Conservation (phyloP, 2,888 invertebrate species). For the Punctoribates punctum region DNA sequence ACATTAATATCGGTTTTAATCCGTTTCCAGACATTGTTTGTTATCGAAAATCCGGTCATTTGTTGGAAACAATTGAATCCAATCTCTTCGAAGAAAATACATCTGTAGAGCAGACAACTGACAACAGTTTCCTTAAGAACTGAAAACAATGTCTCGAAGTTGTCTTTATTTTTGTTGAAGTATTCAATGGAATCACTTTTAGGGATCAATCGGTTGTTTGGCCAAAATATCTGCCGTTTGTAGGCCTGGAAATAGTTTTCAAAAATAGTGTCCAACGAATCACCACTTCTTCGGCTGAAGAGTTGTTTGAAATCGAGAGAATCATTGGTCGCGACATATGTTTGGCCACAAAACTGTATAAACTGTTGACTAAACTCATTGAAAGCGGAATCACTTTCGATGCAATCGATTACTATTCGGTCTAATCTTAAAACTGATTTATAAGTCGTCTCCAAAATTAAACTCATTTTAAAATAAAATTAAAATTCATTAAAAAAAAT, state of each 20-base stretch:
- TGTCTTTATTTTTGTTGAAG: not conserved
- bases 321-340: not conserved
- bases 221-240: not conserved
- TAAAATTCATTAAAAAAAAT: not conserved
- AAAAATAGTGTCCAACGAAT: not conserved
- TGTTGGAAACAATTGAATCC: slow-evolving; percentile 12
- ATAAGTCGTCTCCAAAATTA: not conserved
- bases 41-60: not conserved
- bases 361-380: not conserved
- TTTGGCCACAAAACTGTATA: not conserved
- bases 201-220: not conserved
- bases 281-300: not conserved
- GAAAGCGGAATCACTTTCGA: not conserved
- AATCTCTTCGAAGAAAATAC: not conserved
- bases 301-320: not conserved
- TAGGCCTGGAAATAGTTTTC: not conserved
- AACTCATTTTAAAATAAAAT: not conserved
- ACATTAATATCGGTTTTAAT: not conserved
- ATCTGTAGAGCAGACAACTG: not conserved
- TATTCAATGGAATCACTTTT: not conserved
- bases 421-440: not conserved
- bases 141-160: not conserved
- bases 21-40: not conserved
- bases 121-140: not conserved
- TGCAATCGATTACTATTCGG: not conserved